Evolutionary conservation across 1,140 invertebrate species (phyloP).

Genomic region (Monochamus saltuarius): DNA sequence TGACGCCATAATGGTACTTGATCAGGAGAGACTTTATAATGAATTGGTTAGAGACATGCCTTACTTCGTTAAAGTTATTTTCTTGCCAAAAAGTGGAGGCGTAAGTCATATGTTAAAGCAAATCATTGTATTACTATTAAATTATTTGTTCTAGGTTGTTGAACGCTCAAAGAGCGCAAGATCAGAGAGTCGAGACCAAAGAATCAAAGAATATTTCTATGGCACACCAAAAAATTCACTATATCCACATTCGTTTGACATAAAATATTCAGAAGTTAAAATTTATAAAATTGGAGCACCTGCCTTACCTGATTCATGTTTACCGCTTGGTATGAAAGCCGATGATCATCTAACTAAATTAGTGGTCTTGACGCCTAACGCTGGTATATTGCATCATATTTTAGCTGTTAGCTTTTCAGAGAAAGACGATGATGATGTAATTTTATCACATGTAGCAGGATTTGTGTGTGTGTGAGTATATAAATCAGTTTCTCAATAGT

Average conservation of each 20-base stretch:
- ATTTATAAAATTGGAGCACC: conserved; percentile 95
- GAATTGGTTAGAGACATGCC: conserved; percentile 93
- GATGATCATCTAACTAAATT: conserved; percentile 92
- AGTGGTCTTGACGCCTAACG: conserved; percentile 74
- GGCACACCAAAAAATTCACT: conserved; percentile 74
- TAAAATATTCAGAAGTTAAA: conserved; percentile 83
- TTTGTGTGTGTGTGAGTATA: conserved; percentile 91
- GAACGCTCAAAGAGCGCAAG: conserved; percentile 74
- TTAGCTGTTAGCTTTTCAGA: conserved; percentile 85
- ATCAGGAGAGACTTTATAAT: conserved; percentile 95
- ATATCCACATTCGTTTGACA: conserved; percentile 91
- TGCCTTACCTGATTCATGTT: conserved; percentile 87
- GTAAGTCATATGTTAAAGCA: conserved; percentile 58
- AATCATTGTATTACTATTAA: conserved; percentile 5
- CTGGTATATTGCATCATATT: conserved; percentile 82
- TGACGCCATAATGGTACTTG: conserved; percentile 92
- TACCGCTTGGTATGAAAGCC: conserved; percentile 93
- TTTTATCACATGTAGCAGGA: conserved; percentile 86
- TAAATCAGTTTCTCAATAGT: no score
- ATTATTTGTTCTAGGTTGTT: conserved; percentile 67
- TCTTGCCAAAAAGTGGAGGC: conserved; percentile 95
- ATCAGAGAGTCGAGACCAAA: conserved; percentile 73
- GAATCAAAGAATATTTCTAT: conserved; percentile 95
- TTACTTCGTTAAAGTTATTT: conserved; percentile 87
- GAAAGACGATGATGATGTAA: conserved; percentile 74